Evolutionary conservation across 2,797 vertebrate genomes (phyloP).

Genomic region (Crotalus adamanteus): DNA sequence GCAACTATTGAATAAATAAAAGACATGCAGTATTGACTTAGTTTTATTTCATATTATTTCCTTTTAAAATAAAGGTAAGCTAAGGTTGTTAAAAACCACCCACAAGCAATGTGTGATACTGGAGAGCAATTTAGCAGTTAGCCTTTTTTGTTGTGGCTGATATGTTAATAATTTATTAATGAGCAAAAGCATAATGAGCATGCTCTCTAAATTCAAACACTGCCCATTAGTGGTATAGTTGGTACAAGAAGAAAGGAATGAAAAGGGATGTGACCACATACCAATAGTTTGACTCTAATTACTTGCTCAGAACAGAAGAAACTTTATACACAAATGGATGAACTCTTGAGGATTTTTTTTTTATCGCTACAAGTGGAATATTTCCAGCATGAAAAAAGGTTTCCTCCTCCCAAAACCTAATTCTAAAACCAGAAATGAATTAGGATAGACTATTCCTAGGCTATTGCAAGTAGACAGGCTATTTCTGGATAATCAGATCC

Average conservation of each 20-base stretch:
- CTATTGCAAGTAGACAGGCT: neutral
- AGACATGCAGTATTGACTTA: neutral
- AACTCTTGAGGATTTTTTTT: neutral
- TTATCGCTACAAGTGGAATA: neutral
- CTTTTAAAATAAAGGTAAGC: neutral
- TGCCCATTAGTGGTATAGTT: neutral
- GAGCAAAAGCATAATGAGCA: neutral
- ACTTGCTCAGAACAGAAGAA: neutral
- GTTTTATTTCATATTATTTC: neutral
- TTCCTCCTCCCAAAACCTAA: neutral
- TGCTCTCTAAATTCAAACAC: neutral
- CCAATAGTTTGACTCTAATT: neutral
- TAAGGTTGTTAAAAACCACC: neutral
- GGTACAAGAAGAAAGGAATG: neutral
- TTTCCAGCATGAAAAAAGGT: neutral
- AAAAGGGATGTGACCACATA: neutral
- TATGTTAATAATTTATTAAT: neutral
- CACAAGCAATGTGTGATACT: neutral
- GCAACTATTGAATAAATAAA: neutral
- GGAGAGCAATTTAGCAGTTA: neutral
- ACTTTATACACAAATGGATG: neutral
- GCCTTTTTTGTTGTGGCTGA: neutral
- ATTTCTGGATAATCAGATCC: neutral
- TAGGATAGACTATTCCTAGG: neutral
- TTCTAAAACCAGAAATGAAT: neutral